Evolutionary conservation across 2,797 vertebrate genomes (phyloP).

Genomic region (Antrozous pallidus): DNA sequence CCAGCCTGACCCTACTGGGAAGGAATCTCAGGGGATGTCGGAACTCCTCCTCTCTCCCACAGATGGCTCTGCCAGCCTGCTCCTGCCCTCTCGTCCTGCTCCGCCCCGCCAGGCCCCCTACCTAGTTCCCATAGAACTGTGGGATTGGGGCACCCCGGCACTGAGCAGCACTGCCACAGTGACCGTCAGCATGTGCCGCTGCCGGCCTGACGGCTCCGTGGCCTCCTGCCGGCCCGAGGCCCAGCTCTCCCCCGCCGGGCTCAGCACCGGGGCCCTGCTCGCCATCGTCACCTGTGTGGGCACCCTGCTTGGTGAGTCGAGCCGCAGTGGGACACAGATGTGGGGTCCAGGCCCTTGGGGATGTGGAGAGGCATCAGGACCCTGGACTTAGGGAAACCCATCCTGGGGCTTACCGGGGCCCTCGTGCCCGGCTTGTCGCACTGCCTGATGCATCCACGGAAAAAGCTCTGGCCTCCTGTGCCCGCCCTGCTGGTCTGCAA

Average conservation of each 20-base stretch:
- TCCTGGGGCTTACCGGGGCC: not conserved
- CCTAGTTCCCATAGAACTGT: slow-evolving; percentile 89
- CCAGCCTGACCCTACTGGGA: not conserved
- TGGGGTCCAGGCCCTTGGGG: not conserved
- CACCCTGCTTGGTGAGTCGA: slow-evolving; percentile 88
- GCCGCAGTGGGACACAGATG: not conserved
- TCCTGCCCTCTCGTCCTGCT: slow-evolving; percentile 85
- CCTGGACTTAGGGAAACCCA: not conserved
- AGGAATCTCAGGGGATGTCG: not conserved
- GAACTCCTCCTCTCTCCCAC: slow-evolving; percentile 33
- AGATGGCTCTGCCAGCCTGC: slow-evolving; percentile 91
- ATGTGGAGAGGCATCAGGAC: slow-evolving; percentile 78
- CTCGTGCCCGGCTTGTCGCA: not conserved
- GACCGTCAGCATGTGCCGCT: slow-evolving; percentile 92
- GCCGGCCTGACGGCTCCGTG: slow-evolving; percentile 87
- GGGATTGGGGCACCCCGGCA: slow-evolving; percentile 87
- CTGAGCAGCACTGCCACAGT: slow-evolving; percentile 91
- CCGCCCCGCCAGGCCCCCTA: slow-evolving; percentile 85
- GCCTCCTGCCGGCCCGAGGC: slow-evolving; percentile 78
- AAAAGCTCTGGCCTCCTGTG: not conserved
- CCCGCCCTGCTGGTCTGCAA: not conserved
- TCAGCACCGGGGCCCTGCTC: slow-evolving; percentile 92
- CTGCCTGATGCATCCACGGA: not conserved
- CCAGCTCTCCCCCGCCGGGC: slow-evolving; percentile 87
- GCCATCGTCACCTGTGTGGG: slow-evolving; percentile 92